phyloP scores from a whole-genome alignment of 2,113 vertebrate genomes.

The Empidonax alnorum region DNA sequence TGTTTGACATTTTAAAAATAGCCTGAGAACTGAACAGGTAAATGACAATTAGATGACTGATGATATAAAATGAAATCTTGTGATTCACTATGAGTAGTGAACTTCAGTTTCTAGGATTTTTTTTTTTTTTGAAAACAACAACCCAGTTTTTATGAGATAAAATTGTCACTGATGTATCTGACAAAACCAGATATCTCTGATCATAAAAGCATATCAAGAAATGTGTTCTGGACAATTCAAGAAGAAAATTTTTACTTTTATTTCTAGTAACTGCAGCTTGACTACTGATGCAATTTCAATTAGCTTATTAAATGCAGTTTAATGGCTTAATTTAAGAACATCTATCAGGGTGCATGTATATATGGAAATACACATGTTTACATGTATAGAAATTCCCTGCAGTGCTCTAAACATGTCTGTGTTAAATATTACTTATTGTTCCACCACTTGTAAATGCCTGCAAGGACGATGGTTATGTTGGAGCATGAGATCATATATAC shows the following conservation, averaged over 20 bases:
- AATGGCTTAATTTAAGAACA: not conserved
- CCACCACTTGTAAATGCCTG: not conserved
- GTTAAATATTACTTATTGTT: not conserved
- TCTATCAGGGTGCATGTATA: rapidly evolving
- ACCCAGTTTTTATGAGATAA: not conserved
- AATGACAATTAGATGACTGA: not conserved
- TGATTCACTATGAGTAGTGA: not conserved
- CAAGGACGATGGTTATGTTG: not conserved
- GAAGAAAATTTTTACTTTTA: not conserved
- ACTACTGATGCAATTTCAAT: not conserved
- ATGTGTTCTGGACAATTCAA: not conserved
- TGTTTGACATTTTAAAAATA: not conserved
- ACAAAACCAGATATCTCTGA: not conserved
- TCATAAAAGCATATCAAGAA: not conserved
- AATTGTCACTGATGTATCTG: not conserved
- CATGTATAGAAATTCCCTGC: not conserved
- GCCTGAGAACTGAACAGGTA: not conserved
- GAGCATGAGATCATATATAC: not conserved
- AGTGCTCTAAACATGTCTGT: not conserved
- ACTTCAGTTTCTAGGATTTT: not conserved
- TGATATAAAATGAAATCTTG: not conserved
- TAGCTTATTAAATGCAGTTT: not conserved
- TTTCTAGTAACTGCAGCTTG: not conserved
- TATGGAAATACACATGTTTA: not conserved
- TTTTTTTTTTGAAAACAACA: not conserved